Base-by-base conservation (phyloP, 2,797 vertebrate species). In the Anisognathus igniventris region DNA sequence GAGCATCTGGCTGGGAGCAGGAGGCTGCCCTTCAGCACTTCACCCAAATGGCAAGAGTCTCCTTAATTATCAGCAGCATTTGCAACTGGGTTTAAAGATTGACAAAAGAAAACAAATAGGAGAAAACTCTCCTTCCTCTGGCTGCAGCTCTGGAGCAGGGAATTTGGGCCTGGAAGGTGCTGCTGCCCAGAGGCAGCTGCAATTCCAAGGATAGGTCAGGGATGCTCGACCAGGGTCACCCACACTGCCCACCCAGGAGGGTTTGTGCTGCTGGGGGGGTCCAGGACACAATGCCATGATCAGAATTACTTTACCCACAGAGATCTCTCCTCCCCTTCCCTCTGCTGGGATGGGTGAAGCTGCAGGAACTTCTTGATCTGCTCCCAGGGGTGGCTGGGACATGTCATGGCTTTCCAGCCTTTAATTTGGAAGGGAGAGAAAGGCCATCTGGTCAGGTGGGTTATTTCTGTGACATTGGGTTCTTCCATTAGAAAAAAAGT, bases 1-100 rank as follows among this genome's bases (percentile, higher is more conserved):
- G 65, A 93, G 79, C 79, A 72, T 45, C 83, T 81, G 92, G 60
- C 71, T 66, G 56, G 75, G 65, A 93, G 40, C 74, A 87, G 90
- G 60, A 87, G 56, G 60, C 15, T 82, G 75, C 74, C 31, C 78
- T 72, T 92, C 48, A 86, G 53, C 53, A 31, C 20, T 12, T 71
- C 82, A 80, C 83, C 68, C 67, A 27, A 44, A 58, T 4, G 39
- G 28, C 42, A 84, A 44, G 70, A 57, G 2, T 1, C 25, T 31
- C 76, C 54, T 65, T 84, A 80, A 81, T 83, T 65, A 75, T 30
- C 68, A 71, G 57, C 47, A 92, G 31, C 1, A 0, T 86, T 92
- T 86, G 58, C 68, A 77, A 56, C 28, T 12, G 23, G 39, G 28
- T 48, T 75, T 73, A 39, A 93, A 81, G 66, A 35, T 4, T 23